Conservation (phyloP, 1,140 invertebrate genomes). For the Eubasilissa regina region DNA sequence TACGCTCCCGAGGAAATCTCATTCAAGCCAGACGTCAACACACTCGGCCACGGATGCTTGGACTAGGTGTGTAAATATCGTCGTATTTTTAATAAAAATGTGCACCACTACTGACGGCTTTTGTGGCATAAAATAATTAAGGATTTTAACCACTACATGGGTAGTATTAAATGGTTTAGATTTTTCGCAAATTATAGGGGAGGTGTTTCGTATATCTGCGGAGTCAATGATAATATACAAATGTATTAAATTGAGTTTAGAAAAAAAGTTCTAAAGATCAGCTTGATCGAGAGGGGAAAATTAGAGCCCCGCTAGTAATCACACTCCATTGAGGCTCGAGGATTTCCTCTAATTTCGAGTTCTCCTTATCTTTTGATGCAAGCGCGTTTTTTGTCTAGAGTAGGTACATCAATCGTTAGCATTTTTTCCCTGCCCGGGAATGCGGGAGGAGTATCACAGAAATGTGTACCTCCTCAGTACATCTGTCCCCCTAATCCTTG, state of each 20-base stretch:
- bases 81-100: too few species aligned
- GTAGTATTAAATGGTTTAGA: too few species aligned
- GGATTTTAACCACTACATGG: too few species aligned
- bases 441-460: conserved; percentile 40
- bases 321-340: conserved; percentile 52
- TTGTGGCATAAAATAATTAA: too few species aligned
- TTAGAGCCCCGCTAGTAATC: conserved; percentile 52
- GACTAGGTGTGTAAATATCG: too few species aligned
- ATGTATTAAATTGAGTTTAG: neutral
- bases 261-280: conserved; percentile 40
- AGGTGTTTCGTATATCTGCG: too few species aligned
- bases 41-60: too few species aligned
- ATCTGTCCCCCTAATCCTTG: conserved; percentile 53
- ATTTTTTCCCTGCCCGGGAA: conserved; percentile 35
- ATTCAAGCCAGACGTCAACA: too few species aligned
- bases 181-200: too few species aligned
- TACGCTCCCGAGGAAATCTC: too few species aligned
- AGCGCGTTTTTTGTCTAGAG: conserved; percentile 53
- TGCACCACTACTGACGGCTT: too few species aligned
- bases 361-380: conserved; percentile 58
- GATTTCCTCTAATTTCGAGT: conserved; percentile 58
- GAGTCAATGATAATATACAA: too few species aligned
- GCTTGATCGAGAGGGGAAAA: conserved; percentile 56
- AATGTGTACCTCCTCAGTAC: conserved; percentile 41
- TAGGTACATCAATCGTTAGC: conserved; percentile 42